Base-by-base conservation (phyloP, 2,888 invertebrate genomes). In the Oscheius onirici region DNA sequence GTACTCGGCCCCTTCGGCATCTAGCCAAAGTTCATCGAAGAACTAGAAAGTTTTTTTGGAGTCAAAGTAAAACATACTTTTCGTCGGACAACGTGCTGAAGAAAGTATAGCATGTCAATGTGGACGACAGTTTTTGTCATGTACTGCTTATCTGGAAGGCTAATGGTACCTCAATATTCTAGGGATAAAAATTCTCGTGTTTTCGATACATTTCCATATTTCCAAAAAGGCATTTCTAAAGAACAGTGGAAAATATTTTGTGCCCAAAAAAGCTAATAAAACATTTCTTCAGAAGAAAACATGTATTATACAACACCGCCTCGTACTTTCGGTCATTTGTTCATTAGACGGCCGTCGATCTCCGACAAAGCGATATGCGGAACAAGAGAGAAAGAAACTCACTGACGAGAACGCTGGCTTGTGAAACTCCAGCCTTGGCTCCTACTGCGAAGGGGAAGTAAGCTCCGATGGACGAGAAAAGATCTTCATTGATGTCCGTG, bases 361-460 rank as follows among this genome's bases (percentile, higher is more conserved):
- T 46, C 46, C 46, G 20, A 46, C 3, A 17, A 5, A 11, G 13
- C 0, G 34, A 6, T 34, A 3, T 34, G 34, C 3, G 34, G 15
- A 34, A 34, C 3, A 34, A 34, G 0, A 34, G 8, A 34, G 34
- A 20, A 20, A 15, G 40, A 20, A 58, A 17, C n/a, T n/a, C n/a
- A 67, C 17, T 55, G 10, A 20, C 41, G 1, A 57, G 40, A 11
- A 68, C 68, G n/a, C 40, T 41, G 15, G 68, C 68, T 3, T 40
- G 55, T 6, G 43, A 34, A 22, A 55, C 22, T 17, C 68, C 68
- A 40, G 68, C 26, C 3, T 8, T n/a, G 5, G 55, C 68, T 41
- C 57, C 43, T 6, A 68, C 46, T 11, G 68, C 68, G 20, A 68
- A 68, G 1, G 68, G 68, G 20, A 68, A 68, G 55, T 26, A 68